phyloP scores from a whole-genome alignment of 1,140 invertebrate species.

The Drosophila suzukii region DNA sequence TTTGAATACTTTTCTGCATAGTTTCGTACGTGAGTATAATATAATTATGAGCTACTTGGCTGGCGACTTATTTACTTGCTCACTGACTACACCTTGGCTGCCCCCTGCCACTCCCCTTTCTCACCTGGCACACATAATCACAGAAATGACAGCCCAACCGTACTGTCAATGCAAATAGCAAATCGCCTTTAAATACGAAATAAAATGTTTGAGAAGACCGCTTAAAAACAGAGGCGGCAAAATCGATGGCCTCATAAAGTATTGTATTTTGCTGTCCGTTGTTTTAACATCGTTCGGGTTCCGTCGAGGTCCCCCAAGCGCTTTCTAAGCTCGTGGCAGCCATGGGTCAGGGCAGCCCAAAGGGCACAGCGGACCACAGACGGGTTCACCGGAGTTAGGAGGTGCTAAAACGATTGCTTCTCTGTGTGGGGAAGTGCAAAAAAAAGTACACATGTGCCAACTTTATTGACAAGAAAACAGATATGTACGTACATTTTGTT shows the following conservation, averaged over 20 bases:
- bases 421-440: slow-evolving; percentile 4
- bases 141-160: slow-evolving; percentile 43
- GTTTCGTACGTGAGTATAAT: slow-evolving; percentile 79
- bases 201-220: slow-evolving; percentile 58
- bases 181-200: slow-evolving; percentile 75
- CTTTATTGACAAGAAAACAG: neutral
- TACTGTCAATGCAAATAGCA: slow-evolving; percentile 55
- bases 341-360: slow-evolving; percentile 67
- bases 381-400: slow-evolving; percentile 47
- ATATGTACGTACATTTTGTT: neutral
- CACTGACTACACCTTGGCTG: slow-evolving; percentile 42
- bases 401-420: slow-evolving; percentile 33
- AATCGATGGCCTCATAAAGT: slow-evolving; percentile 79
- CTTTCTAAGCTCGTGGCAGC: slow-evolving; percentile 62
- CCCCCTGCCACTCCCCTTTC: slow-evolving; percentile 32
- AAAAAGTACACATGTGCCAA: slow-evolving; percentile 5
- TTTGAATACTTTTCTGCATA: slow-evolving; percentile 70
- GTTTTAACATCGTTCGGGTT: slow-evolving; percentile 36
- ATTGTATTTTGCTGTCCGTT: slow-evolving; percentile 28
- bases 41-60: slow-evolving; percentile 80
- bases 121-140: slow-evolving; percentile 54
- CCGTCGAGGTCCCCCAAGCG: slow-evolving; percentile 34
- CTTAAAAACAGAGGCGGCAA: slow-evolving; percentile 42
- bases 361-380: slow-evolving; percentile 41
- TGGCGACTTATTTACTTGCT: slow-evolving; percentile 64